These are phyloP conservation scores for Drosophila lini DNA, from an alignment of 1,140 invertebrate species.

Conservation along the genomic window DNA sequence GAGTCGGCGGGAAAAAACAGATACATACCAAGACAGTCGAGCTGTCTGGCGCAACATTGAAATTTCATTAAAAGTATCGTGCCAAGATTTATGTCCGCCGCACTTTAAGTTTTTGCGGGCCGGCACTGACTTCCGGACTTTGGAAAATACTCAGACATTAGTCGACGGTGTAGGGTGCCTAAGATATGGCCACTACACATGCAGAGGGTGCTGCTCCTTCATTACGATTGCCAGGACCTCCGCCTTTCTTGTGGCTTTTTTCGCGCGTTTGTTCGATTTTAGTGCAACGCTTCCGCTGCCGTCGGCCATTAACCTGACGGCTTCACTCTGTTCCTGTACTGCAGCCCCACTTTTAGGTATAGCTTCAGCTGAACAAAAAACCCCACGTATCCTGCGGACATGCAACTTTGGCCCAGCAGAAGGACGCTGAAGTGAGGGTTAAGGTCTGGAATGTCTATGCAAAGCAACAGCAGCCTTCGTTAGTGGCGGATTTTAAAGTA, in stretches of 20 bases:
- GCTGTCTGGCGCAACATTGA: slow-evolving; percentile 64
- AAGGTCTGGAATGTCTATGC: slow-evolving; percentile 74
- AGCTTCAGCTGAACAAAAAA: not conserved
- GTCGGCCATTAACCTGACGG: slow-evolving; percentile 72
- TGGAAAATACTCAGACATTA: slow-evolving; percentile 76
- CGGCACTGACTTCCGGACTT: slow-evolving; percentile 68
- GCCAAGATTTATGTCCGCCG: slow-evolving; percentile 67
- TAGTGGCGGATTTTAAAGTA: slow-evolving; percentile 17
- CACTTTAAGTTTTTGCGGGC: slow-evolving; percentile 71
- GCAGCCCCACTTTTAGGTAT: not conserved
- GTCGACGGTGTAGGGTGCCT: slow-evolving; percentile 27
- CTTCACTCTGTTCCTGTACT: not conserved
- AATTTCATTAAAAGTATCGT: slow-evolving; percentile 81
- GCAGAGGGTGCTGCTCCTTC: slow-evolving; percentile 55
- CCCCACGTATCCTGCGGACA: slow-evolving; percentile 45
- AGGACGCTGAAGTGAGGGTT: slow-evolving; percentile 68
- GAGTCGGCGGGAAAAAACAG: slow-evolving; percentile 15
- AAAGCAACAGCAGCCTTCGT: slow-evolving; percentile 37
- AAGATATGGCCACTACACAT: slow-evolving; percentile 79
- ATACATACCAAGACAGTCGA: slow-evolving; percentile 25
- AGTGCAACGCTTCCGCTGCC: slow-evolving; percentile 72
- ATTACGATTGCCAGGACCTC: slow-evolving; percentile 35
- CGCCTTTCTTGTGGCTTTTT: slow-evolving; percentile 28
- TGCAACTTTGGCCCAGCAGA: slow-evolving; percentile 52
- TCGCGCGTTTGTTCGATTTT: slow-evolving; percentile 78